phyloP scores from a whole-genome alignment of 2,797 vertebrate genomes.

The Eleutherodactylus coqui region DNA sequence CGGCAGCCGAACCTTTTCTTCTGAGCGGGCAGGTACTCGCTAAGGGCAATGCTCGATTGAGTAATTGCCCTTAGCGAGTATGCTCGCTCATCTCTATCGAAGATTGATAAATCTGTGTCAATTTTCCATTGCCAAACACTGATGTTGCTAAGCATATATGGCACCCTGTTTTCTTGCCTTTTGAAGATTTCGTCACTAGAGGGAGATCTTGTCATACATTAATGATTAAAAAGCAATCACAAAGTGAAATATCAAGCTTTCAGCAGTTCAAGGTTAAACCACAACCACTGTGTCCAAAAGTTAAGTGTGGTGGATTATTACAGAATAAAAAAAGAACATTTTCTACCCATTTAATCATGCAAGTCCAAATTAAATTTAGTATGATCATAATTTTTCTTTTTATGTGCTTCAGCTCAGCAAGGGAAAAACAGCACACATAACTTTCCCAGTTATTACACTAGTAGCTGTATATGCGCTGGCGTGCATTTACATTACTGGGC shows the following conservation, averaged over 20 bases:
- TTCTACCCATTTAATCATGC: constrained; percentile 42
- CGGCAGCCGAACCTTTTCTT: no score
- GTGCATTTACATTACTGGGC: neutral
- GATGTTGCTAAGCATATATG: neutral
- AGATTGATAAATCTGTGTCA: neutral
- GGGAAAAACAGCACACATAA: neutral
- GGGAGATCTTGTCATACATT: constrained; percentile 46
- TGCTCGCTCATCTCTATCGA: no score
- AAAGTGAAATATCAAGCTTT: constrained; percentile 29
- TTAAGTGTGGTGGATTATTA: constrained; percentile 32
- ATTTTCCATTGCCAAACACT: neutral
- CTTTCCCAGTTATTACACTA: neutral
- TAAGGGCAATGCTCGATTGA: no score
- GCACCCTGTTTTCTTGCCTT: neutral
- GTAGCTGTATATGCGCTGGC: neutral
- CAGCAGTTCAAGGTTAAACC: constrained; percentile 22
- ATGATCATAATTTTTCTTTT: constrained; percentile 28
- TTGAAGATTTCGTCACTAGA: constrained; percentile 12
- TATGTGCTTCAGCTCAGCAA: neutral
- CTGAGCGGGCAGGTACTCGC: no score
- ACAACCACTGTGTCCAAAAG: constrained; percentile 12
- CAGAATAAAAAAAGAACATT: constrained; percentile 40
- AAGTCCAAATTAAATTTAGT: constrained; percentile 46
- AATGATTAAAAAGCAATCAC: constrained; percentile 25
- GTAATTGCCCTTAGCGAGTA: no score